Base-by-base conservation (phyloP, 2,888 invertebrate genomes). In the Stratiomys singularior region DNA sequence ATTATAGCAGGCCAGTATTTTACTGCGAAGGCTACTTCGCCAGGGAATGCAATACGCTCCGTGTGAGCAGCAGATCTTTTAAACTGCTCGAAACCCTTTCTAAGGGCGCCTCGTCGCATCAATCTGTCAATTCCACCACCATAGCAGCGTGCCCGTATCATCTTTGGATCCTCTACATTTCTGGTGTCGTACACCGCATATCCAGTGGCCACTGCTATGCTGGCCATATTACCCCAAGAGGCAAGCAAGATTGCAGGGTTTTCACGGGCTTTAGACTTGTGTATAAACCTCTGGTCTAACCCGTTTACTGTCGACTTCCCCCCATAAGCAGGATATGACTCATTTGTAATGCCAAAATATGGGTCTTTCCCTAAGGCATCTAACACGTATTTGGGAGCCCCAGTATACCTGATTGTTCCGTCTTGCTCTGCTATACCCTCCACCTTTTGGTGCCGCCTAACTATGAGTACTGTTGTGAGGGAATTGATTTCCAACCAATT, bases 401-500 rank as follows among this genome's bases (percentile, higher is more conserved):
- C 60, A 21, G 25, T 2, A 15, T 60, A 60, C 25, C 23, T 60
- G 2, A 23, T 5, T 15, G 23, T 5, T 23, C 25, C 25, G 4
- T n/a, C 56, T 7, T 60, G 9, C 5, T 23, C 25, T 7, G 21
- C 25, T 21, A 23, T 15, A 3, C 21, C 60, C 18, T 23, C 60
- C 15, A 60, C 25, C 25, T 60, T 60, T 18, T 60, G 60, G 18
- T 60, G 60, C 60, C 60, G 25, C 15, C 60, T 9, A 5, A 60
- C 60, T 25, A 25, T 60, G 23, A 60, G 15, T 7, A 5, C 21
- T 5, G 25, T 15, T 7, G n/a, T 23, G 9, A 60, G 25, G 7
- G 60, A 60, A 25, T 60, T 60, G 4, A 60, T 60, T 15, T 60
- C 60, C 21, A 23, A 25, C 60, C 60, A 60, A 15, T 60, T 60